A percentile compares a stretch with the other conserved stretches of the same genome.
These are phyloP conservation scores for Drosophila neocordata DNA, from an alignment of 1,140 invertebrate genomes.

Conservation along the genomic window DNA sequence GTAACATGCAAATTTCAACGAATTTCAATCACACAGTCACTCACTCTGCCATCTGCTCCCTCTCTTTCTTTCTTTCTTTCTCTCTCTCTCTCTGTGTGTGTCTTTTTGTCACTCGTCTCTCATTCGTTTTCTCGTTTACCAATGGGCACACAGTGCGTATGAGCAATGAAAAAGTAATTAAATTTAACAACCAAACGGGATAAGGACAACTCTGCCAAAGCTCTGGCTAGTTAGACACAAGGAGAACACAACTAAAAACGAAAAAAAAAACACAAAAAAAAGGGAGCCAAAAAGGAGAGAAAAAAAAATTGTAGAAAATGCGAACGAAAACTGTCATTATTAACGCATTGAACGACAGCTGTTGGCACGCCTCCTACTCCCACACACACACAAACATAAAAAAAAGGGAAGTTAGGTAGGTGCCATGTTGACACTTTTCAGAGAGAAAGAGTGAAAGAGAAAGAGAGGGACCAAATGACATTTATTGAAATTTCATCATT, in stretches of 20 bases:
- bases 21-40: conserved; percentile 73
- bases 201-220: conserved; percentile 28
- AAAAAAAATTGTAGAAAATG: background rate
- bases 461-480: conserved; percentile 68
- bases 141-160: conserved; percentile 64
- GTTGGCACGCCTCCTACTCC: conserved; percentile 28
- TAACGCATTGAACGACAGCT: conserved; percentile 78
- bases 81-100: background rate
- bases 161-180: conserved; percentile 82
- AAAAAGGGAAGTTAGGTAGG: conserved; percentile 34
- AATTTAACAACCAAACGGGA: conserved; percentile 69
- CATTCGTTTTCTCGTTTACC: conserved; percentile 13
- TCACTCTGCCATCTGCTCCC: background rate
- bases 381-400: background rate
- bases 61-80: conserved; percentile 1
- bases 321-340: conserved; percentile 72
- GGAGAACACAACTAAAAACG: conserved; percentile 4
- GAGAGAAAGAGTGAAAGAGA: background rate
- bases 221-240: conserved; percentile 61
- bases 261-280: conserved; percentile 26
- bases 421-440: conserved; percentile 72
- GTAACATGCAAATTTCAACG: conserved; percentile 80
- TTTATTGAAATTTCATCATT: conserved; percentile 82
- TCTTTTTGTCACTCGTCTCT: no score
- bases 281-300: background rate